Percentiles rank a stretch among this genome's conserved stretches.
These are phyloP conservation scores for Spatula versicolor DNA, from an alignment of 2,797 vertebrate genomes.

Conservation along the genomic window DNA sequence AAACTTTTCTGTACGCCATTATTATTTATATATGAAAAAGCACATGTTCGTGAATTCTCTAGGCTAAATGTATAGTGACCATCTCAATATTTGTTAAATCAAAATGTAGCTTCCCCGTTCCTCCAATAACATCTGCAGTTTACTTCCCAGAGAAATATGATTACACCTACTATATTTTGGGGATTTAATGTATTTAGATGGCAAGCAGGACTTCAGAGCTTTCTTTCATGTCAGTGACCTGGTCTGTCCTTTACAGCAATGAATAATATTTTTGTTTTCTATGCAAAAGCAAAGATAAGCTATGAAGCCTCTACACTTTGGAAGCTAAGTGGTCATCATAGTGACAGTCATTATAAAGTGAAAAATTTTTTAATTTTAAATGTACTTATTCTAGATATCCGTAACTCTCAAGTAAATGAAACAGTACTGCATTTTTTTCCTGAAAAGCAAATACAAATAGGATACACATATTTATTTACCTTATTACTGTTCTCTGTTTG, in stretches of 20 bases:
- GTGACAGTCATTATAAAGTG: slow-evolving; percentile 2
- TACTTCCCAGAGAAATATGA: neutral
- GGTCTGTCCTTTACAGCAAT: slow-evolving; percentile 25
- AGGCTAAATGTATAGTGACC: neutral
- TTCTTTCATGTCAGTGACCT: neutral
- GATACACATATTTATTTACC: neutral
- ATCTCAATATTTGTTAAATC: neutral
- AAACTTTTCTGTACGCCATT: neutral
- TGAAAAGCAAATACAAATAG: neutral
- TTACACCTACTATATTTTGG: neutral
- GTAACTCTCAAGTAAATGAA: slow-evolving; percentile 17
- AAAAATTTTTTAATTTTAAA: slow-evolving; percentile 45
- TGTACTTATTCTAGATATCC: slow-evolving; percentile 21
- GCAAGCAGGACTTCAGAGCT: neutral
- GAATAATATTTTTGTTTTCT: neutral
- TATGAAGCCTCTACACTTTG: neutral
- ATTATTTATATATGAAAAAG: neutral
- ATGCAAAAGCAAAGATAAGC: neutral
- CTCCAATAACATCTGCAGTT: neutral
- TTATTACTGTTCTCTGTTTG: neutral
- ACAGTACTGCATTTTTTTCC: neutral
- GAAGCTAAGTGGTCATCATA: slow-evolving; percentile 15
- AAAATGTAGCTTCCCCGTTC: neutral
- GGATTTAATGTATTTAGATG: neutral
- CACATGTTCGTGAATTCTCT: neutral